A percentile compares a stretch with the other conserved stretches of the same genome.
Evolutionary conservation across 1,140 invertebrate species (phyloP).

Genomic region (Cylas formicarius): DNA sequence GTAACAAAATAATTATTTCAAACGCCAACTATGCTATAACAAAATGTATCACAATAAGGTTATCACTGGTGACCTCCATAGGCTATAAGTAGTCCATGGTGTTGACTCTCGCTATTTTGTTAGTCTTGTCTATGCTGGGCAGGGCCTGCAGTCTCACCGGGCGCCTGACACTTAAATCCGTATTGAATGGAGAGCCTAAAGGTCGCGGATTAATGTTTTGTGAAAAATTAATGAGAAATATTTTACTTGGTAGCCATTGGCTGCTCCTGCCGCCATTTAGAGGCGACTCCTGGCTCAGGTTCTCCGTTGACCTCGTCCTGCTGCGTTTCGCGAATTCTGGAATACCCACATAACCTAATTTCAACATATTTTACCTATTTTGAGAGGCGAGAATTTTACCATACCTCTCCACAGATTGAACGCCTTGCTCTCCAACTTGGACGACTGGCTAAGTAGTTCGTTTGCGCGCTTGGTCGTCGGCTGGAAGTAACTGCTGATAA

Average conservation of each 20-base stretch:
- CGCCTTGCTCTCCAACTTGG: constrained; percentile 44
- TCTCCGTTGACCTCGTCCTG: constrained; percentile 24
- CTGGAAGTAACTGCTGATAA: constrained; percentile 66
- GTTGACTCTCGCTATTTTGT: constrained; percentile 18
- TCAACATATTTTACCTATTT: neutral
- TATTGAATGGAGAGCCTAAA: constrained; percentile 16
- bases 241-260: too few relatives aligned
- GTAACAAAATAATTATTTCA: constrained; percentile 11
- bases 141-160: constrained; percentile 36
- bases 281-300: constrained; percentile 17
- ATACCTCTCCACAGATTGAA: constrained; percentile 49
- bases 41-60: too few relatives aligned
- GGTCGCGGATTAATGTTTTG: too few relatives aligned
- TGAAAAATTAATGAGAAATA: neutral
- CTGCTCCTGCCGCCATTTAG: too few relatives aligned
- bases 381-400: constrained; percentile 1
- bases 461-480: constrained; percentile 50
- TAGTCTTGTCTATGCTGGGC: constrained; percentile 33
- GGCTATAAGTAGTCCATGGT: constrained; percentile 24
- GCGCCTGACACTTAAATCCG: constrained; percentile 20
- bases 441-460: constrained; percentile 48
- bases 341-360: constrained; percentile 17
- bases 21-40: neutral
- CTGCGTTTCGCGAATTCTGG: constrained; percentile 36
- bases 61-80: too few relatives aligned